These are phyloP conservation scores for Erpornis zantholeuca DNA, from an alignment of 2,113 vertebrate genomes.

Conservation along the genomic window DNA sequence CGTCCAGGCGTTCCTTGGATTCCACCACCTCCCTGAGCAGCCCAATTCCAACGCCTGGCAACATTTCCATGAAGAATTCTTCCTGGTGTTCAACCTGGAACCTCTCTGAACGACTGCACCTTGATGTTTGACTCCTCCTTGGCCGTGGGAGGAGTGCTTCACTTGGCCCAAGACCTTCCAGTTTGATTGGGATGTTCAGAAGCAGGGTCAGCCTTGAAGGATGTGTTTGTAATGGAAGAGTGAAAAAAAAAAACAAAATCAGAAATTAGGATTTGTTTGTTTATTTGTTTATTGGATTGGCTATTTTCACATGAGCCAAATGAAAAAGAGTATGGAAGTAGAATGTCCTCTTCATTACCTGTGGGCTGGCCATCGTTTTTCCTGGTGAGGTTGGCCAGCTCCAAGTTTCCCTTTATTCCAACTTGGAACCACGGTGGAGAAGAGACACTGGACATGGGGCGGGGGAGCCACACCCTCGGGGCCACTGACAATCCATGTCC, in stretches of 20 bases:
- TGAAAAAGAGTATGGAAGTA: background rate
- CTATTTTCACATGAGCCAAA: background rate
- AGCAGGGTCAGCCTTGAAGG: background rate
- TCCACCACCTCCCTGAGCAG: background rate
- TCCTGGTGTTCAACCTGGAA: background rate
- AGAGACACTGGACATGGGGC: fast-evolving
- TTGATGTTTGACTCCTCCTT: background rate
- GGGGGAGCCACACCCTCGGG: background rate
- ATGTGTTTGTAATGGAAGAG: background rate
- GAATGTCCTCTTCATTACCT: background rate
- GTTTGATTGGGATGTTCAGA: background rate
- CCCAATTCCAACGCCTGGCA: background rate
- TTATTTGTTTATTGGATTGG: background rate
- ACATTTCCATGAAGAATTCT: background rate
- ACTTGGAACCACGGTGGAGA: background rate
- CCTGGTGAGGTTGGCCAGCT: background rate
- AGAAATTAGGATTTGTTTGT: background rate
- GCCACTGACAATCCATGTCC: background rate
- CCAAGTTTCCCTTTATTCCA: background rate
- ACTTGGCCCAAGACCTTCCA: background rate
- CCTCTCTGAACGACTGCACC: background rate
- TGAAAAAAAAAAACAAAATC: too few relatives aligned
- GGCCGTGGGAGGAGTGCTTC: background rate
- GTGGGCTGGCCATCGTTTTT: fast-evolving
- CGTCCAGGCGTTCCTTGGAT: background rate